Evolutionary conservation across 2,888 invertebrate genomes (phyloP).

Genomic region (Tinea pellionella): DNA sequence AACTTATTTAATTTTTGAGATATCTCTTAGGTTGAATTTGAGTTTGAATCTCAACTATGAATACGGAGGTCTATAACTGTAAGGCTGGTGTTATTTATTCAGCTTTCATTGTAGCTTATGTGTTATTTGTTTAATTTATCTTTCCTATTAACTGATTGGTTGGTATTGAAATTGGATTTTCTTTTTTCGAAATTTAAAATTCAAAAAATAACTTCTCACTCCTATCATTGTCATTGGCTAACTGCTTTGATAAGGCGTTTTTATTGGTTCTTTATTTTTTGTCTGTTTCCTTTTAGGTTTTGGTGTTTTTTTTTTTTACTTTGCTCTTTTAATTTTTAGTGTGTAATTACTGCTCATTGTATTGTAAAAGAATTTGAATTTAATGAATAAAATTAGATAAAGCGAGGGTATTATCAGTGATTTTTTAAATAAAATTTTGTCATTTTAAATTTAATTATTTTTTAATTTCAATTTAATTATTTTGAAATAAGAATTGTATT

Average conservation of each 20-base stretch:
- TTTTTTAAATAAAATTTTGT: no score
- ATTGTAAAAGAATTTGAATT: conserved; percentile 1
- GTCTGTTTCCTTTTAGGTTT: background rate
- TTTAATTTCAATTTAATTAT: no score
- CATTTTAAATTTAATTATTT: no score
- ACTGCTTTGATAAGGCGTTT: background rate
- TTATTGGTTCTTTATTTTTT: background rate
- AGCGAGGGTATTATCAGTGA: no score
- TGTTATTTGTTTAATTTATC: conserved; percentile 27
- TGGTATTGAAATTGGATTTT: background rate
- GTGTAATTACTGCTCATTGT: background rate
- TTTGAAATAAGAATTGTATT: no score
- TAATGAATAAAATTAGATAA: no score
- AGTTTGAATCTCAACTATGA: no score
- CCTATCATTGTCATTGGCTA: conserved; percentile 9
- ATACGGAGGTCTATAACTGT: no score
- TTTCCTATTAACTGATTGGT: background rate
- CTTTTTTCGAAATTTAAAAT: background rate
- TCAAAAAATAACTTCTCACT: background rate
- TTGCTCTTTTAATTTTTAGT: background rate
- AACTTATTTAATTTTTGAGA: no score
- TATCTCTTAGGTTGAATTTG: no score
- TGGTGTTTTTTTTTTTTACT: background rate
- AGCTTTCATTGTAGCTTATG: conserved; percentile 66
- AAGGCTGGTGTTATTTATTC: no score